phyloP scores from a whole-genome alignment of 2,888 invertebrate species.

The Cryptus armator region DNA sequence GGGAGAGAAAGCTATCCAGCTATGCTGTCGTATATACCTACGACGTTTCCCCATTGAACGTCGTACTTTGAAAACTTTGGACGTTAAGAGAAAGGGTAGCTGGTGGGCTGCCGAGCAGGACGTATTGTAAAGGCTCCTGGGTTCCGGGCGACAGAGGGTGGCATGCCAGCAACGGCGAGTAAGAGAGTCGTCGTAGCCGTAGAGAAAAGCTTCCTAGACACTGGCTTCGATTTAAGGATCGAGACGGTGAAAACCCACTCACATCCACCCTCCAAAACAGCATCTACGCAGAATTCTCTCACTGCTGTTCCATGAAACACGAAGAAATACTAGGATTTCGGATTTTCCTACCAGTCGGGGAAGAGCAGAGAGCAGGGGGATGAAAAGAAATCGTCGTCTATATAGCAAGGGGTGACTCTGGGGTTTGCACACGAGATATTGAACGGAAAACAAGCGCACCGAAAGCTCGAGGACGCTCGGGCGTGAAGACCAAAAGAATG shows the following conservation, averaged over 20 bases:
- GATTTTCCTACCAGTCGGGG: conserved; percentile 70
- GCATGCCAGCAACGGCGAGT: conserved; percentile 71
- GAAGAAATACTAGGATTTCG: conserved; percentile 76
- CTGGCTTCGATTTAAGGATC: conserved; percentile 78
- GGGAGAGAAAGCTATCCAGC: conserved; percentile 46
- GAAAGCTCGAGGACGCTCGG: conserved; percentile 59
- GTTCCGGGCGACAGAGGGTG: conserved; percentile 67
- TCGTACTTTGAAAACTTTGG: conserved; percentile 85
- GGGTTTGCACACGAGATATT: conserved; percentile 41
- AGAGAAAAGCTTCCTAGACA: conserved; percentile 74
- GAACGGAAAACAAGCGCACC: conserved; percentile 58
- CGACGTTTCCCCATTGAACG: conserved; percentile 82
- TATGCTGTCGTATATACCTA: conserved; percentile 70
- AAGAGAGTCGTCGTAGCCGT: conserved; percentile 26
- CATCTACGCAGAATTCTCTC: conserved; percentile 34
- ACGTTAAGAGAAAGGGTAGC: conserved; percentile 84
- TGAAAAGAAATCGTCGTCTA: conserved; percentile 51
- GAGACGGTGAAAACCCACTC: conserved; percentile 45
- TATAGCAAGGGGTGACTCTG: conserved; percentile 40
- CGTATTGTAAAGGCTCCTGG: conserved; percentile 82
- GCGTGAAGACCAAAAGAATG: conserved; percentile 60
- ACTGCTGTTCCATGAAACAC: conserved; percentile 67
- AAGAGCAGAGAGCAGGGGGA: not conserved
- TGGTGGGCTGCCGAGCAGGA: conserved; percentile 80
- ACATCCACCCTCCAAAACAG: conserved; percentile 43